Percentiles rank a stretch among this genome's conserved stretches.
These are phyloP conservation scores for Donacobius atricapilla DNA, from an alignment of 2,113 vertebrate genomes.

Conservation along the genomic window DNA sequence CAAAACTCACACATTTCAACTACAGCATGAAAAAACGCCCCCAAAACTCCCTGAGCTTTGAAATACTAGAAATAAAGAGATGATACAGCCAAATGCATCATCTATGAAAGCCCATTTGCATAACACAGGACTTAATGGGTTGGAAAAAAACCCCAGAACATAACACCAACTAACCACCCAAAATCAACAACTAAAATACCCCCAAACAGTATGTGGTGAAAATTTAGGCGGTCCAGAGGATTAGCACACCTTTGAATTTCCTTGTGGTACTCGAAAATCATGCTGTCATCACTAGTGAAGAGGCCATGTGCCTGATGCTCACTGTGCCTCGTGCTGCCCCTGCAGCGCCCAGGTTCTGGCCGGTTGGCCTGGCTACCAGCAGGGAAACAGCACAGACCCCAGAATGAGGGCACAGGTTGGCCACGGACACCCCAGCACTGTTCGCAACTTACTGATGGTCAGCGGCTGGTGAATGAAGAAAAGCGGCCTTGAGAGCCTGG, in stretches of 20 bases:
- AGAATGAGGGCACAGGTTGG: neutral
- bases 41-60: neutral
- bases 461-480: neutral
- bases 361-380: neutral
- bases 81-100: neutral
- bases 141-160: neutral
- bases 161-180: neutral
- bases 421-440: neutral
- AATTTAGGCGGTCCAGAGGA: neutral
- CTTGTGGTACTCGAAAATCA: neutral
- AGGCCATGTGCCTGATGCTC: neutral
- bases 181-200: neutral
- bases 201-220: neutral
- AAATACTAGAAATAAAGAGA: neutral
- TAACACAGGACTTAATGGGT: neutral
- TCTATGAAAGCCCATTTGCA: neutral
- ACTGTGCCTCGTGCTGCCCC: fast-evolving
- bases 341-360: fast-evolving
- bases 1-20: neutral
- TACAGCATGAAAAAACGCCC: fast-evolving
- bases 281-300: neutral
- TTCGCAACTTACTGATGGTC: fast-evolving
- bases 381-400: neutral
- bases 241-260: neutral
- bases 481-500: neutral